These are phyloP conservation scores for Rutpela maculata DNA, from an alignment of 2,888 invertebrate species.

Conservation along the genomic window DNA sequence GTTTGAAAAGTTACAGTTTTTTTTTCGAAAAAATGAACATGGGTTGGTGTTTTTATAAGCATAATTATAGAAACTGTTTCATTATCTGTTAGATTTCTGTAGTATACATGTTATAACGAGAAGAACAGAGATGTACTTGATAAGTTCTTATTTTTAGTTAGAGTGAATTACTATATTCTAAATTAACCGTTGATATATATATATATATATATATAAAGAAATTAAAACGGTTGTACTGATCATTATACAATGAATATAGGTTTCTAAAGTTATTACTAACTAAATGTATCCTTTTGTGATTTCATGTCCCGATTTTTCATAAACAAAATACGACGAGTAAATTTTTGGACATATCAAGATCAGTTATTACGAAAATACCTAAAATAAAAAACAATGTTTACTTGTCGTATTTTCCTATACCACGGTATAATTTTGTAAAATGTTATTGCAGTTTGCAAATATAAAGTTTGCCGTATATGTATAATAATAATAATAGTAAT, in stretches of 20 bases:
- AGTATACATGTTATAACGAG: slow-evolving; percentile 60
- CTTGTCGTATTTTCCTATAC: slow-evolving; percentile 44
- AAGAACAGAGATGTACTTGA: slow-evolving; percentile 47
- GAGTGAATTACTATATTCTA: slow-evolving; percentile 50
- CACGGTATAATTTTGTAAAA: slow-evolving; percentile 34
- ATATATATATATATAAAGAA: slow-evolving; percentile 31
- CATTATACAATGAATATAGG: slow-evolving; percentile 59
- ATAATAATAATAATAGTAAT: slow-evolving; percentile 24
- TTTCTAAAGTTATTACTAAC: slow-evolving; percentile 46
- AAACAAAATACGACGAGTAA: slow-evolving; percentile 46
- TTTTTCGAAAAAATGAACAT: background rate
- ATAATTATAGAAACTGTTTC: background rate
- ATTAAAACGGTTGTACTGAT: slow-evolving; percentile 54
- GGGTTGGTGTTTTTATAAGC: background rate
- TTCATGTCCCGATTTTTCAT: slow-evolving; percentile 27
- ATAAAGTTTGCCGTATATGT: slow-evolving; percentile 32
- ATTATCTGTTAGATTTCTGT: slow-evolving; percentile 4
- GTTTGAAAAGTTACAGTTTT: background rate
- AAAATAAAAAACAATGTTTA: slow-evolving; percentile 34
- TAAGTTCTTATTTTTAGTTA: slow-evolving; percentile 31
- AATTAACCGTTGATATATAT: slow-evolving; percentile 55
- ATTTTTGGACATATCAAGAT: slow-evolving; percentile 56
- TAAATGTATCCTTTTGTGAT: slow-evolving; percentile 39
- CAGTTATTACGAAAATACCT: slow-evolving; percentile 25
- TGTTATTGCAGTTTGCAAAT: slow-evolving; percentile 39